phyloP scores from a whole-genome alignment of 2,888 invertebrate genomes.

The Mythimna lalbum region DNA sequence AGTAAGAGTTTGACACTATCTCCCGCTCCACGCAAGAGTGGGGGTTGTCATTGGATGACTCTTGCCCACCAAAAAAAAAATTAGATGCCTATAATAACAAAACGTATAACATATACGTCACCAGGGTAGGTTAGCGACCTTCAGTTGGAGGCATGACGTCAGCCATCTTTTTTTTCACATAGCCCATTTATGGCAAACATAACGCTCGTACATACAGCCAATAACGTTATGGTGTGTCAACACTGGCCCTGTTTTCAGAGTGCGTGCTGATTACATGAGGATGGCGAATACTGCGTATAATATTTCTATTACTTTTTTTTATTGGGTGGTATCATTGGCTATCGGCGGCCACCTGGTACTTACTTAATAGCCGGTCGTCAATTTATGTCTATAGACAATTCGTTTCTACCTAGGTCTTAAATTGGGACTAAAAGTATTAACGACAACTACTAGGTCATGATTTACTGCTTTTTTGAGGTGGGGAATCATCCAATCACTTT shows the following conservation, averaged over 20 bases:
- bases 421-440: no score
- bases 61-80: no score
- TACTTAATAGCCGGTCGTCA: no score
- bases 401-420: no score
- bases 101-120: neutral
- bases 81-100: neutral
- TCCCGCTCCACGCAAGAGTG: no score
- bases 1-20: no score
- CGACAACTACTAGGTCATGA: no score
- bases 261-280: constrained; percentile 42
- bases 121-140: constrained; percentile 37
- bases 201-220: constrained; percentile 40
- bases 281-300: neutral
- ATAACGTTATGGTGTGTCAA: constrained; percentile 54
- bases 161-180: constrained; percentile 50
- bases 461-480: no score
- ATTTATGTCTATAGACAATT: no score
- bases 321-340: neutral
- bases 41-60: no score
- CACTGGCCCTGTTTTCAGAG: constrained; percentile 48
- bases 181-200: constrained; percentile 50
- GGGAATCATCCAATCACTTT: no score
- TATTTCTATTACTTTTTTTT: neutral
- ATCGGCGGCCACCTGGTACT: neutral
- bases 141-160: constrained; percentile 50